These are phyloP conservation scores for Hermetia illucens DNA, from an alignment of 1,140 invertebrate genomes.

Conservation along the genomic window DNA sequence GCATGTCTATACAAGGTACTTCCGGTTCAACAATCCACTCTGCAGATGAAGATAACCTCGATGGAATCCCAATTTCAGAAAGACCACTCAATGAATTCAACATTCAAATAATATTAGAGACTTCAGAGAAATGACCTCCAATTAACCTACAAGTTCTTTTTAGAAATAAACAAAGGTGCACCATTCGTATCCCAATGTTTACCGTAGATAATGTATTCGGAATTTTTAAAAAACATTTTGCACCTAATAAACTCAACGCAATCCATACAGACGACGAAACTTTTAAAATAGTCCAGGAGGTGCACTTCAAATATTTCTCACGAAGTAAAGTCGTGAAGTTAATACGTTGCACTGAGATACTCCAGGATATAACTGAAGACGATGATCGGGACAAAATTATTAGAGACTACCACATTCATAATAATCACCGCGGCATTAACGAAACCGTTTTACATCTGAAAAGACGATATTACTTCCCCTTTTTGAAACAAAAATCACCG, in stretches of 20 bases:
- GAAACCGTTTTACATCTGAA: constrained; percentile 24
- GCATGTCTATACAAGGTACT: background rate
- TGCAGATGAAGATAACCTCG: constrained; percentile 3
- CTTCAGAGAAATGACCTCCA: constrained; percentile 3
- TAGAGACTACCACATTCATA: constrained; percentile 21
- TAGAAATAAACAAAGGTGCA: constrained; percentile 8
- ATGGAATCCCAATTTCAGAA: constrained; percentile 9
- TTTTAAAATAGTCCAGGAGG: constrained; percentile 6
- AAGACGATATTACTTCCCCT: constrained; percentile 25
- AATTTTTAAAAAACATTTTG: constrained; percentile 12
- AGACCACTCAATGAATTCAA: constrained; percentile 12
- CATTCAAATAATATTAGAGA: constrained; percentile 7
- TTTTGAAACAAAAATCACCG: constrained; percentile 17
- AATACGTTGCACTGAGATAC: constrained; percentile 10
- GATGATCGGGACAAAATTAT: constrained; percentile 18
- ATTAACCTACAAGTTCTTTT: constrained; percentile 7
- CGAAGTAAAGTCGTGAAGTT: constrained; percentile 14
- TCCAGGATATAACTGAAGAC: constrained; percentile 14
- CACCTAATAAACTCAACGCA: constrained; percentile 7
- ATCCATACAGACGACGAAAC: constrained; percentile 11
- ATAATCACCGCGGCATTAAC: constrained; percentile 20
- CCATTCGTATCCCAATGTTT: too few species aligned
- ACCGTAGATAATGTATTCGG: constrained; percentile 6
- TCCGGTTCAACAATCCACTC: constrained; percentile 1
- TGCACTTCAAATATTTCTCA: constrained; percentile 10